phyloP scores from a whole-genome alignment of 2,797 vertebrate species.

The Atherinosoma microstoma region DNA sequence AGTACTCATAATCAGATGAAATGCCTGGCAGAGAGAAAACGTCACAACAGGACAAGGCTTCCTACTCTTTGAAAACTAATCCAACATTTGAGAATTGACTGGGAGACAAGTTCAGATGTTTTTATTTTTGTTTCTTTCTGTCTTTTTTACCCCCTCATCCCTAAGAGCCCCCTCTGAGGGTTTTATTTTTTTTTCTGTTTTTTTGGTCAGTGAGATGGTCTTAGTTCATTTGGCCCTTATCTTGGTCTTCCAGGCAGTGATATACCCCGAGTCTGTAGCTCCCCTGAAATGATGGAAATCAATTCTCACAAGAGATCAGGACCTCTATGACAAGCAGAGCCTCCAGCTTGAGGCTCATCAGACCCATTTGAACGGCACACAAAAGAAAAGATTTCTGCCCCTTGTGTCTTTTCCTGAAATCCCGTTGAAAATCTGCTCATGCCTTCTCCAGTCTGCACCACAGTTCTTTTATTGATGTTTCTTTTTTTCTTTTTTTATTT shows the following conservation, averaged over 20 bases:
- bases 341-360: slow-evolving; percentile 80
- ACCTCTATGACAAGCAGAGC: slow-evolving; percentile 81
- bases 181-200: slow-evolving; percentile 47
- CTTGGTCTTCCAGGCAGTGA: slow-evolving; percentile 76
- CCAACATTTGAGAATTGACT: slow-evolving; percentile 57
- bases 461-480: slow-evolving; percentile 75
- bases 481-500: slow-evolving; percentile 25
- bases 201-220: slow-evolving; percentile 70
- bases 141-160: slow-evolving; percentile 30
- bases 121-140: slow-evolving; percentile 40
- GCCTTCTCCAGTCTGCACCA: slow-evolving; percentile 72
- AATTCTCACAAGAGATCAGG: slow-evolving; percentile 85
- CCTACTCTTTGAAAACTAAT: slow-evolving; percentile 66
- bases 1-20: slow-evolving; percentile 96
- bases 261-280: slow-evolving; percentile 68
- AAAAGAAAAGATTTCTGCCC: slow-evolving; percentile 81
- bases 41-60: slow-evolving; percentile 84
- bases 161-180: slow-evolving; percentile 7
- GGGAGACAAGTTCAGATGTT: slow-evolving; percentile 51
- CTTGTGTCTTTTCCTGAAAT: slow-evolving; percentile 76
- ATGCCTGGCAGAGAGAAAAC: slow-evolving; percentile 86
- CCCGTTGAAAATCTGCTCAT: slow-evolving; percentile 79
- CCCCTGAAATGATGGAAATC: slow-evolving; percentile 84
- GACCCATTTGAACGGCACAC: slow-evolving; percentile 82
- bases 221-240: slow-evolving; percentile 83